A percentile compares a stretch with the other conserved stretches of the same genome.
These are phyloP conservation scores for Knipowitschia caucasica DNA, from an alignment of 2,797 vertebrate species.

Conservation along the genomic window DNA sequence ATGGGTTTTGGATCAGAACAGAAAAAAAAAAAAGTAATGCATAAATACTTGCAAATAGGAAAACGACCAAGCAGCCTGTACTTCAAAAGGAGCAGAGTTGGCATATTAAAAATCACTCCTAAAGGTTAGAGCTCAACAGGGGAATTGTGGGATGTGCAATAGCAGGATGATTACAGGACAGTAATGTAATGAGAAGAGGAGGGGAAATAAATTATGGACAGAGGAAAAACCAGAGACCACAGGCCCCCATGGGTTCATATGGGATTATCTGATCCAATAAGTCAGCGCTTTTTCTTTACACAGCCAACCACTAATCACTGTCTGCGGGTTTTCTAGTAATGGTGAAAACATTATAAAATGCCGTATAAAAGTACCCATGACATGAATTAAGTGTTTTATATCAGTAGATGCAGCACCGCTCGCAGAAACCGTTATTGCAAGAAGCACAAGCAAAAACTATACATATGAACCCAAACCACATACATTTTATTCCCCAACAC, in stretches of 20 bases:
- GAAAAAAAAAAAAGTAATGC: conserved; percentile 27
- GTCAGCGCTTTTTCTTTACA: neutral
- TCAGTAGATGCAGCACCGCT: too few species aligned
- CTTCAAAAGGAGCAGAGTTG: conserved; percentile 49
- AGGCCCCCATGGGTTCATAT: neutral
- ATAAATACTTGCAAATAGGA: conserved; percentile 57
- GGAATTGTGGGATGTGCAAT: conserved; percentile 57
- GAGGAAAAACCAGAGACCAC: neutral
- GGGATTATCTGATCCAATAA: conserved; percentile 3
- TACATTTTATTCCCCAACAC: too few species aligned
- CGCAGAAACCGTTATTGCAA: neutral
- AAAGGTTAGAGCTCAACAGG: conserved; percentile 68
- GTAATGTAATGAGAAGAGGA: conserved; percentile 43
- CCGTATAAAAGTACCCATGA: neutral
- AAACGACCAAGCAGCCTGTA: conserved; percentile 54
- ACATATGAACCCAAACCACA: too few species aligned
- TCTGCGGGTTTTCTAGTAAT: neutral
- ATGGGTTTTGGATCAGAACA: conserved; percentile 19
- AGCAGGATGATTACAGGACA: conserved; percentile 47
- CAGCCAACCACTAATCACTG: neutral
- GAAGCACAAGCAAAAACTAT: too few species aligned
- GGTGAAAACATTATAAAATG: neutral
- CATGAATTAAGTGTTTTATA: too few species aligned
- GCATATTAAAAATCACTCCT: conserved; percentile 67
- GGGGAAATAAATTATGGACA: conserved; percentile 9